A percentile compares a stretch with the other conserved stretches of the same genome.
Conservation (phyloP, 2,113 vertebrate genomes). For the Psophia crepitans region DNA sequence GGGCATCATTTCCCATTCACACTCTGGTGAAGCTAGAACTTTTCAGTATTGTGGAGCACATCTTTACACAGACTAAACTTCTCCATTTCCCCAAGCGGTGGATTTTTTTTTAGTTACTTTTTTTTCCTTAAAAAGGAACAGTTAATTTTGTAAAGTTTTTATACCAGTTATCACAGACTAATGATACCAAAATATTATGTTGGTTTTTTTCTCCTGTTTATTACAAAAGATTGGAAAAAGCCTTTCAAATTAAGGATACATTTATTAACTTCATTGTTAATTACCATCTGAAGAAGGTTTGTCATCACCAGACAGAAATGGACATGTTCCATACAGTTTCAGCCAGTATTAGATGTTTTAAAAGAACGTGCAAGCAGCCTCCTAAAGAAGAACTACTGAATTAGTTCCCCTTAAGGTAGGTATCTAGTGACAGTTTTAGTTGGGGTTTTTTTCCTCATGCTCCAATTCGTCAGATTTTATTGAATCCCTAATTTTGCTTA, state of each 20-base stretch:
- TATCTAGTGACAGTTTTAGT: neutral
- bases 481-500: slow-evolving; percentile 3
- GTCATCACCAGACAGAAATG: neutral
- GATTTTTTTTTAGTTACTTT: neutral
- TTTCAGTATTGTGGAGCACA: neutral
- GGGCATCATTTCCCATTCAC: neutral
- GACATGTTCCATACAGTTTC: neutral
- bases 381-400: neutral
- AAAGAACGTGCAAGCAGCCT: neutral
- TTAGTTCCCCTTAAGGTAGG: neutral
- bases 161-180: neutral
- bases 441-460: neutral
- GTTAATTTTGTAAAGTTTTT: neutral
- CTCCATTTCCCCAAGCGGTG: neutral
- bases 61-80: neutral
- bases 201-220: neutral
- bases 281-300: neutral
- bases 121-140: neutral
- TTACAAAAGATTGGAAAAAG: neutral
- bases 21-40: neutral
- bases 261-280: neutral
- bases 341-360: neutral
- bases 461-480: neutral
- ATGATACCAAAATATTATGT: neutral
- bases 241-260: neutral